These are phyloP conservation scores for Ochropleura plecta DNA, from an alignment of 2,888 invertebrate species.

Conservation along the genomic window DNA sequence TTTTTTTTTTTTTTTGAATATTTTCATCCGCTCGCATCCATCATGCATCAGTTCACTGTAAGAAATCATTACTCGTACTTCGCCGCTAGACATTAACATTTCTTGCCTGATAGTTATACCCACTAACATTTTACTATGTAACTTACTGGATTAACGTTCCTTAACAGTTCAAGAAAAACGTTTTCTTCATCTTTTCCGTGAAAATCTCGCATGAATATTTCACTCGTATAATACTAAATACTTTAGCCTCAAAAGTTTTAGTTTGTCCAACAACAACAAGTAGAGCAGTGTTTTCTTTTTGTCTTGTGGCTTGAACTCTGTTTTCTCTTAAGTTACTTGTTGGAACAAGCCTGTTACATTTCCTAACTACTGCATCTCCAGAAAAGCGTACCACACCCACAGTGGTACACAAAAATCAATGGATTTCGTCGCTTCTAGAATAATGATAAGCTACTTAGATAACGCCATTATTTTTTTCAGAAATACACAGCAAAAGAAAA, in stretches of 20 bases:
- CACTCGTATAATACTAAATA: neutral
- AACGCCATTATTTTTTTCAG: neutral
- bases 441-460: neutral
- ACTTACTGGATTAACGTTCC: neutral
- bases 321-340: neutral
- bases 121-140: neutral
- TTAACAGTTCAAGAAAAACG: neutral
- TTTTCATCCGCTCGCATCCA: neutral
- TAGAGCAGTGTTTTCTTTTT: neutral
- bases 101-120: neutral
- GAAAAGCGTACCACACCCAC: neutral
- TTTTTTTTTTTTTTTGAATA: neutral
- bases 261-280: neutral
- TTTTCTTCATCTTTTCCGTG: neutral
- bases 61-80: neutral
- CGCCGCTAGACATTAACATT: conserved; percentile 1
- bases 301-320: neutral
- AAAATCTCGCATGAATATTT: neutral
- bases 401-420: neutral
- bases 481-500: neutral
- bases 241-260: neutral
- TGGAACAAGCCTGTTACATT: neutral
- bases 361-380: neutral
- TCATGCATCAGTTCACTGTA: neutral
- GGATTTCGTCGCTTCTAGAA: neutral